A percentile compares a stretch with the other conserved stretches of the same genome.
These are phyloP conservation scores for Aphis gossypii DNA, from an alignment of 1,140 invertebrate genomes.

Conservation along the genomic window DNA sequence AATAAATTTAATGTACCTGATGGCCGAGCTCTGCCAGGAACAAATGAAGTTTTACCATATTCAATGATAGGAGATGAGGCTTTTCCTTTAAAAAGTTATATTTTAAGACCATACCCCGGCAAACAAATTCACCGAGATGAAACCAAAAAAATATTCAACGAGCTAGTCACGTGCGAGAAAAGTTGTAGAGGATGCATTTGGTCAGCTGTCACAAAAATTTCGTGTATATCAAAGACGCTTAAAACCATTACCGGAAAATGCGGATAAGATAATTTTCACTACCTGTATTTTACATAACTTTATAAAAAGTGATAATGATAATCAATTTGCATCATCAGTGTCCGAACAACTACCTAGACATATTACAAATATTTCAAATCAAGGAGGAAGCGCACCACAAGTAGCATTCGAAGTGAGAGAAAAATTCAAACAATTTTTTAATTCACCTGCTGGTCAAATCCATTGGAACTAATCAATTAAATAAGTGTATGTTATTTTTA, in stretches of 20 bases:
- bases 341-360: background rate
- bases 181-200: background rate
- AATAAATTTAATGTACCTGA: too few relatives aligned
- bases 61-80: background rate
- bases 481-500: too few relatives aligned
- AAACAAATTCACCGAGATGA: constrained; percentile 1
- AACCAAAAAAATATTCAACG: constrained; percentile 2
- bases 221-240: background rate
- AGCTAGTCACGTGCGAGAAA: constrained; percentile 11
- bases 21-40: too few relatives aligned
- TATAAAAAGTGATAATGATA: too few relatives aligned
- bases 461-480: too few relatives aligned
- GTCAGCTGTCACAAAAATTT: constrained; percentile 5
- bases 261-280: too few relatives aligned
- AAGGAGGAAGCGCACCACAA: background rate
- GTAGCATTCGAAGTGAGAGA: constrained; percentile 13
- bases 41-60: too few relatives aligned
- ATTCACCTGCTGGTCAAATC: background rate
- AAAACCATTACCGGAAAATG: background rate
- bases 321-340: constrained; percentile 2
- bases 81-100: constrained; percentile 10
- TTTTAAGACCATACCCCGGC: background rate
- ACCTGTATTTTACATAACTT: too few relatives aligned
- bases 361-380: background rate
- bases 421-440: constrained; percentile 11